phyloP scores from a whole-genome alignment of 2,113 vertebrate genomes.

The Asarcornis scutulata region DNA sequence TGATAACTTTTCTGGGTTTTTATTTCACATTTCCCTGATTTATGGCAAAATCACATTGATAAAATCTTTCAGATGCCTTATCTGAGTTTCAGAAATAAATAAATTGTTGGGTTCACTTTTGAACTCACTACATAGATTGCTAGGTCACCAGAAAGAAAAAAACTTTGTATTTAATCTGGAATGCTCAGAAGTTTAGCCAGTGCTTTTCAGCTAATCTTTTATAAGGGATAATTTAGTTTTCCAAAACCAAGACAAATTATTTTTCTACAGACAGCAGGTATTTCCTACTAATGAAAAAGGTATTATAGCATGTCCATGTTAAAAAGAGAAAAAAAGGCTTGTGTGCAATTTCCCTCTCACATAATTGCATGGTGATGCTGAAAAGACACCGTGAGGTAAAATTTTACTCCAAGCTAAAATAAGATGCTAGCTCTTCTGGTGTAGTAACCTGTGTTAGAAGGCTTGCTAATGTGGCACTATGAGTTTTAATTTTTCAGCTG shows the following conservation, averaged over 20 bases:
- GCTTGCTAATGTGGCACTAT: background rate
- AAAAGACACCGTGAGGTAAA: background rate
- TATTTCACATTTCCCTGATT: background rate
- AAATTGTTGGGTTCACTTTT: background rate
- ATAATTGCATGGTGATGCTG: slow-evolving; percentile 8
- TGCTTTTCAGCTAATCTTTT: slow-evolving; percentile 20
- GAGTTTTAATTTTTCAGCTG: slow-evolving; percentile 14
- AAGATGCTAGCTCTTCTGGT: background rate
- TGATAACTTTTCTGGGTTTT: background rate
- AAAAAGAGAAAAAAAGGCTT: background rate
- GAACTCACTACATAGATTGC: background rate
- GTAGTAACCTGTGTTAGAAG: slow-evolving; percentile 17
- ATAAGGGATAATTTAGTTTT: slow-evolving; percentile 26
- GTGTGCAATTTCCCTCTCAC: background rate
- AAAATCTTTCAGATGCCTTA: slow-evolving; percentile 35
- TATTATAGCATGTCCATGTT: background rate
- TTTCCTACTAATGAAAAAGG: slow-evolving; percentile 36
- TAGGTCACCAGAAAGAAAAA: slow-evolving; percentile 43
- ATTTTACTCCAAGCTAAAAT: slow-evolving; percentile 19
- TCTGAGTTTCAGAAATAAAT: background rate
- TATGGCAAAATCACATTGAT: background rate
- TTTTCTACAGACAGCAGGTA: slow-evolving; percentile 4
- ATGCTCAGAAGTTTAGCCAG: background rate
- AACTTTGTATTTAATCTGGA: slow-evolving; percentile 1
- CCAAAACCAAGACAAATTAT: slow-evolving; percentile 30